Base-by-base conservation (phyloP, 2,113 vertebrate species). In the Halichoeres trimaculatus region DNA sequence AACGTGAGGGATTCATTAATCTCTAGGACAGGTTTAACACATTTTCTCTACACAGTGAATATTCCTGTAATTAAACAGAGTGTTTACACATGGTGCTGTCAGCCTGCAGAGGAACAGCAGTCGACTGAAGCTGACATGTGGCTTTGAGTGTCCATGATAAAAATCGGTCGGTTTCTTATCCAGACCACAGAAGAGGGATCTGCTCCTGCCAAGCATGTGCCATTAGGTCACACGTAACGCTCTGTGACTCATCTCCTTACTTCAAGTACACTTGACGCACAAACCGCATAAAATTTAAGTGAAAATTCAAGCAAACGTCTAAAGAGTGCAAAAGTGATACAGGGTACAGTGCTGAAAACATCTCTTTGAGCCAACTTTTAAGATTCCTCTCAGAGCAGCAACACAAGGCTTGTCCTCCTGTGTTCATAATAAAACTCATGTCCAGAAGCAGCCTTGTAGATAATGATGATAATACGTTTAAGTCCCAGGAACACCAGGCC, bases 391-490 rank as follows among this genome's bases (percentile, higher is more conserved):
- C 64, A 24, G 36, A 57, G 54, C 57, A 63, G 58, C 74, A 76
- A 57, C 53, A 66, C 43, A 36, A 67, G 17, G 61, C 55, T 34
- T 57, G 40, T 68, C 34, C 34, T 62, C 67, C 43, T 57, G 23
- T 50, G 48, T 67, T 80, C 78, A 81, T 84, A 19, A 69, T 84
- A 65, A 75, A 86, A 83, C 74, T 83, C 75, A 50, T 20, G 10
- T 54, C 73, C 74, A 91, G 76, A 86, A 73, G 62, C 85, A 71
- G 77, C 41, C 71, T 12, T 45, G 61, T 62, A 90, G 86, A 92
- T 91, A 87, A 88, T 86, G 83, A 86, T 80, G 84, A 85, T 90
- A 91, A 90, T 85, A 65, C 65, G 56, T 88, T 84, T 90, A 90
- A 89, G 80, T 85, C 85, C 48, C 85, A 71, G 78, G 82, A 89